Evolutionary conservation across 1,140 invertebrate species (phyloP).

Genomic region (Formica selysi): DNA sequence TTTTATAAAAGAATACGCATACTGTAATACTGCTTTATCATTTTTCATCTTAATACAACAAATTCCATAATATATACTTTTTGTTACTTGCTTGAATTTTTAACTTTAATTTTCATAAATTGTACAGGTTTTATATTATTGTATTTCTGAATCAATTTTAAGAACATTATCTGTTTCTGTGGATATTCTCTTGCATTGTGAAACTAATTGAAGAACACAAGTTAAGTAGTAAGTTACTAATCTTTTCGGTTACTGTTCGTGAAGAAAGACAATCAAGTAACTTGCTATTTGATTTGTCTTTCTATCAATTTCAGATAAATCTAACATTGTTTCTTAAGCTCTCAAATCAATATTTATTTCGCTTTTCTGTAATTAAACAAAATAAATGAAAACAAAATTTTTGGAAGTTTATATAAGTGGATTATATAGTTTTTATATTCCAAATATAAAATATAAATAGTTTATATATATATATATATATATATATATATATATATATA

Average conservation of each 20-base stretch:
- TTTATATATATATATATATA: background rate
- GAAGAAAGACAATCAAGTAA: conserved; percentile 5
- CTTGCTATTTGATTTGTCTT: conserved; percentile 6
- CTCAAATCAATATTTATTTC: background rate
- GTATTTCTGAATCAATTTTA: background rate
- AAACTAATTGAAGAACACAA: background rate
- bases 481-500: too few species aligned
- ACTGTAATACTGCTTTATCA: background rate
- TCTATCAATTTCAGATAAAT: background rate
- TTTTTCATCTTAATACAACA: background rate
- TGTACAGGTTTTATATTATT: background rate
- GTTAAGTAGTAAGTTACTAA: conserved; percentile 28
- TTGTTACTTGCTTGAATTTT: background rate
- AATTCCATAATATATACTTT: background rate
- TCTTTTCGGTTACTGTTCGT: conserved; percentile 28
- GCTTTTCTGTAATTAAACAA: conserved; percentile 8
- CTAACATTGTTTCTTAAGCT: conserved; percentile 12
- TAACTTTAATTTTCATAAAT: background rate
- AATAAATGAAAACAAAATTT: background rate
- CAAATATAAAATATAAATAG: background rate
- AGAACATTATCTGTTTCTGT: background rate
- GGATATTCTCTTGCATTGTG: background rate
- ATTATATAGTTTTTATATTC: background rate
- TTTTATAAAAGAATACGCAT: background rate
- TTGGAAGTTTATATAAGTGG: background rate